Conservation (phyloP, 2,888 invertebrate genomes). For the Sinotaia quadrata region DNA sequence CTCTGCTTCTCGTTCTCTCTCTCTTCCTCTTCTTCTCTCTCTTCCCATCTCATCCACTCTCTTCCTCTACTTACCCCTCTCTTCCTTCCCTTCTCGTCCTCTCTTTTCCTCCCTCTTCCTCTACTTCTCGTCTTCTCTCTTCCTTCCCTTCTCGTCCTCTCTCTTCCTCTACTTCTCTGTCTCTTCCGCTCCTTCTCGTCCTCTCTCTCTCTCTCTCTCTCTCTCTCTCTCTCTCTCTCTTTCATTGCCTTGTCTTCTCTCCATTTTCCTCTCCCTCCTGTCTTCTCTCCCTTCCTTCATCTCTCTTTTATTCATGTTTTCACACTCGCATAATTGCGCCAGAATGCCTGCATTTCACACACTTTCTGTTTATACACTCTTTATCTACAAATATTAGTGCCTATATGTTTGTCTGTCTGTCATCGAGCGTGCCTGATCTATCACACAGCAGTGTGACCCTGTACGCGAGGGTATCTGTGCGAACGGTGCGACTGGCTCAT, state of each 20-base stretch:
- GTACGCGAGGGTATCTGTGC: too few species aligned
- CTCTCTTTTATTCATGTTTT: background rate
- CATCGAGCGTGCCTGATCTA: too few species aligned
- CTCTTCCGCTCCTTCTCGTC: background rate
- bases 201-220: background rate
- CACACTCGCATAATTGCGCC: too few species aligned
- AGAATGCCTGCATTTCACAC: too few species aligned
- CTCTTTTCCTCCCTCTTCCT: background rate
- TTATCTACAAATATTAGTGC: too few species aligned
- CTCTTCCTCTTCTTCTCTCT: background rate
- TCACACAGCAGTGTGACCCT: too few species aligned
- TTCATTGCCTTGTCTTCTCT: background rate
- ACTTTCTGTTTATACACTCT: too few species aligned
- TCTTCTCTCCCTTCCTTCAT: background rate
- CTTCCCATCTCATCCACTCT: background rate
- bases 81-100: background rate
- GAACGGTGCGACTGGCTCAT: too few species aligned
- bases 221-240: conserved; percentile 4
- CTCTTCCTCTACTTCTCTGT: background rate
- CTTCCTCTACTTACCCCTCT: background rate
- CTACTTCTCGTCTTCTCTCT: background rate
- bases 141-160: too few species aligned
- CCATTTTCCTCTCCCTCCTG: background rate
- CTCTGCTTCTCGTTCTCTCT: background rate
- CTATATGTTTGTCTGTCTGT: too few species aligned